These are phyloP conservation scores for Eurytoma californica DNA, from an alignment of 2,888 invertebrate species.

Conservation along the genomic window DNA sequence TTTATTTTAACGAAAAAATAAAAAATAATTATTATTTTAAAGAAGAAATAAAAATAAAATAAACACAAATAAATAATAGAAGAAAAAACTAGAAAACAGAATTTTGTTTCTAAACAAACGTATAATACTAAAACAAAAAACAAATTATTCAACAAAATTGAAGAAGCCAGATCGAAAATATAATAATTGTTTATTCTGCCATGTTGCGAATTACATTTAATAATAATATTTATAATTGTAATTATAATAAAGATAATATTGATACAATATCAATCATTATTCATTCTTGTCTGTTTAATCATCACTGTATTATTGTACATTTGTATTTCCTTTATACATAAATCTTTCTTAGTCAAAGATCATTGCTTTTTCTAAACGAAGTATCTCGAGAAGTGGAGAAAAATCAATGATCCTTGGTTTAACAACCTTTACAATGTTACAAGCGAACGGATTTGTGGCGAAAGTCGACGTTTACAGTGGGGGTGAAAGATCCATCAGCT, in stretches of 20 bases:
- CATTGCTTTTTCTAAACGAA: constrained; percentile 60
- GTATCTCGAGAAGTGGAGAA: constrained; percentile 54
- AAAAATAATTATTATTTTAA: constrained; percentile 4
- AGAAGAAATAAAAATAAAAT: not conserved
- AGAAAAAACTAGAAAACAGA: constrained; percentile 12
- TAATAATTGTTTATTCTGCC: constrained; percentile 72
- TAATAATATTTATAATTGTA: constrained; percentile 63
- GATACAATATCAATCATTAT: constrained; percentile 72
- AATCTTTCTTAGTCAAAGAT: constrained; percentile 69
- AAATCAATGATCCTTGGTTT: constrained; percentile 65
- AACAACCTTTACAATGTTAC: constrained; percentile 70
- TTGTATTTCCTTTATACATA: constrained; percentile 70
- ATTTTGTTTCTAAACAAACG: constrained; percentile 45
- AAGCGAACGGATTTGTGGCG: constrained; percentile 62
- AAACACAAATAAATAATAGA: constrained; percentile 24
- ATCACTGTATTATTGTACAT: constrained; percentile 72
- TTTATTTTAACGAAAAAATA: not conserved
- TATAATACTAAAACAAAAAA: constrained; percentile 44
- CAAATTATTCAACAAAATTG: constrained; percentile 57
- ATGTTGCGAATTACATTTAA: constrained; percentile 71
- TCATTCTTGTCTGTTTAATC: constrained; percentile 64
- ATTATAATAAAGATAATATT: constrained; percentile 65
- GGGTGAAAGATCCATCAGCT: not conserved
- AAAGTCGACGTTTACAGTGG: constrained; percentile 48
- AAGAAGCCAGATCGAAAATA: constrained; percentile 70